Conservation (phyloP, 1,140 invertebrate genomes). For the Himalopsyche phryganea region DNA sequence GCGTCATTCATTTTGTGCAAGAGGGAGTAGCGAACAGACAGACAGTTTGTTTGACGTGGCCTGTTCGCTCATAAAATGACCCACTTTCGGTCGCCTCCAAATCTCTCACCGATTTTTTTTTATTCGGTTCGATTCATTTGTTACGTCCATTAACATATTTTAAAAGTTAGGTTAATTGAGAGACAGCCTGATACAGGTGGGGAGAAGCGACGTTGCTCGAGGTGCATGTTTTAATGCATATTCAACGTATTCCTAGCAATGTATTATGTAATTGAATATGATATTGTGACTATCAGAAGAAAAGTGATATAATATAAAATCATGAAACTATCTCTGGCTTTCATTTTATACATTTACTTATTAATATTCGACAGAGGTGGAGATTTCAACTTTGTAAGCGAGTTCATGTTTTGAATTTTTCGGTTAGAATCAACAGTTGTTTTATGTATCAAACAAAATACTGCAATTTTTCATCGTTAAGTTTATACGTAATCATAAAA, state of each 20-base stretch:
- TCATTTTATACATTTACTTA: neutral
- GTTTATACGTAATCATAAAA: too few relatives aligned
- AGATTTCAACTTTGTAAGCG: too few relatives aligned
- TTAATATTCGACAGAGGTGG: too few relatives aligned
- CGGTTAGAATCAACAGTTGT: too few relatives aligned
- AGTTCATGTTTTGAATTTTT: too few relatives aligned
- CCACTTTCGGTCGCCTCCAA: conserved; percentile 3
- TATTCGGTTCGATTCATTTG: conserved; percentile 12
- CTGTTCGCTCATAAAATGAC: neutral
- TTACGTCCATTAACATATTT: conserved; percentile 19
- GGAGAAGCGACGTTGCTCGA: conserved; percentile 1
- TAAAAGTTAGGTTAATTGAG: conserved; percentile 12
- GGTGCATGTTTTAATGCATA: conserved; percentile 27
- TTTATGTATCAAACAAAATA: too few relatives aligned
- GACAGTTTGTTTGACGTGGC: neutral
- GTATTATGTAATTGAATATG: conserved; percentile 25
- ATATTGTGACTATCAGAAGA: conserved; percentile 23
- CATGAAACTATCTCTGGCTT: conserved; percentile 9
- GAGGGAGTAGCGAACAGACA: too few relatives aligned
- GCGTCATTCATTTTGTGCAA: neutral
- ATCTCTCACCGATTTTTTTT: conserved; percentile 4
- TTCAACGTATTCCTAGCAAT: conserved; percentile 24
- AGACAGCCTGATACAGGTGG: conserved; percentile 18
- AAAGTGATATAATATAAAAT: conserved; percentile 25
- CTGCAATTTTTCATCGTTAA: too few relatives aligned